Evolutionary conservation across 2,797 vertebrate species (phyloP).

Genomic region (Leptodactylus fallax): DNA sequence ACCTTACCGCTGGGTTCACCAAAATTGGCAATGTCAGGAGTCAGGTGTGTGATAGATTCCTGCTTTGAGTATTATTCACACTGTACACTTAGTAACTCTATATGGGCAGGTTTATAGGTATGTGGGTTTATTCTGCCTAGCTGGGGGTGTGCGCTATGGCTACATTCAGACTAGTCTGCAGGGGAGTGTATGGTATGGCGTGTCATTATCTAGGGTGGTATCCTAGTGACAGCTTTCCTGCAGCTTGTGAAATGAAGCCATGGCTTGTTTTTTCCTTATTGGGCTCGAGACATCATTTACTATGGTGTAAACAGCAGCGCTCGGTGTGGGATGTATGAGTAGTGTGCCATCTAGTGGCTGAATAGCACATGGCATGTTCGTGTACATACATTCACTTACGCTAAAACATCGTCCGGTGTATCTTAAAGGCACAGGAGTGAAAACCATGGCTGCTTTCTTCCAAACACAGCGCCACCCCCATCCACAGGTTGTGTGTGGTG

Average conservation of each 20-base stretch:
- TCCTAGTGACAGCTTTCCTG: neutral
- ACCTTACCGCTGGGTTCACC: constrained; percentile 86
- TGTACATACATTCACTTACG: neutral
- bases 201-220: neutral
- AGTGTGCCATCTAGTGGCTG: constrained; percentile 28
- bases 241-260: neutral
- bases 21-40: constrained; percentile 89
- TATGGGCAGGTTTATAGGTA: neutral
- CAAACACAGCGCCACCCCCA: no score
- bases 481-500: no score
- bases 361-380: neutral
- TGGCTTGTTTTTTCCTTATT: neutral
- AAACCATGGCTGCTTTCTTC: no score
- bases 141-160: no score
- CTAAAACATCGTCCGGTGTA: no score
- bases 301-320: neutral
- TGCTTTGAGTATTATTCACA: no score
- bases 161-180: no score
- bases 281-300: neutral
- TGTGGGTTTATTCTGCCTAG: no score
- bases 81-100: no score
- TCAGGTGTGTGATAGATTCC: constrained; percentile 90
- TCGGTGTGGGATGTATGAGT: neutral
- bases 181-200: no score
- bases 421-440: no score